A percentile compares a stretch with the other conserved stretches of the same genome.
These are phyloP conservation scores for Cynodonichthys magdalenae DNA, from an alignment of 2,797 vertebrate species.

Conservation along the genomic window DNA sequence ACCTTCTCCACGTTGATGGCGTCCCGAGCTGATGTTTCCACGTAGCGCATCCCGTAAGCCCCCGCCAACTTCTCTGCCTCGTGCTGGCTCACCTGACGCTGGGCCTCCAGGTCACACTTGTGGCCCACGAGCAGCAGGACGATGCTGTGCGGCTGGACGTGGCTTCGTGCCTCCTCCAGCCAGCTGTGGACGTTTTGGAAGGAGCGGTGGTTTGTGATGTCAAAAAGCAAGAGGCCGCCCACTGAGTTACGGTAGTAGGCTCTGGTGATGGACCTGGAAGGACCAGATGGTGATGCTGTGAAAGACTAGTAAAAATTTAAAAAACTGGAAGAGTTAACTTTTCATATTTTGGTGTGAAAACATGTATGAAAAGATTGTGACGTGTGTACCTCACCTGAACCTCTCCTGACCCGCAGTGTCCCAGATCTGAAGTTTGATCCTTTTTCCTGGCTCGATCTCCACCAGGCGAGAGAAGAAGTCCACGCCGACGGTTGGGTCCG, in stretches of 20 bases:
- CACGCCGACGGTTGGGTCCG: constrained; percentile 94
- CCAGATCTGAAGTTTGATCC: constrained; percentile 95
- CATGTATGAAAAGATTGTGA: background rate
- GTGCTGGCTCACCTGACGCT: constrained; percentile 89
- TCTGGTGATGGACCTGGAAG: constrained; percentile 92
- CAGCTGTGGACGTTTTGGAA: constrained; percentile 99
- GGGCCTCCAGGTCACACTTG: constrained; percentile 95
- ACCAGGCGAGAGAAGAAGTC: constrained; percentile 96
- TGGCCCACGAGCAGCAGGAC: constrained; percentile 97
- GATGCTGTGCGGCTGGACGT: constrained; percentile 96
- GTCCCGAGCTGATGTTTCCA: constrained; percentile 90
- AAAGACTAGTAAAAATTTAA: background rate
- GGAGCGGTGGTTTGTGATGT: constrained; percentile 97
- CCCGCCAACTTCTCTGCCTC: constrained; percentile 91
- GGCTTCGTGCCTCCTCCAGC: constrained; percentile 96
- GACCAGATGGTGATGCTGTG: constrained; percentile 24
- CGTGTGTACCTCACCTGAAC: constrained; percentile 81
- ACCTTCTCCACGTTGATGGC: constrained; percentile 92
- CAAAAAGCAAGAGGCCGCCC: constrained; percentile 95
- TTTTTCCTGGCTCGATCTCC: constrained; percentile 94
- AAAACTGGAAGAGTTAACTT: background rate
- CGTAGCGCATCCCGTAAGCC: constrained; percentile 89
- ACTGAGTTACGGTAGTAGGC: constrained; percentile 99
- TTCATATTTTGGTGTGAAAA: no score
- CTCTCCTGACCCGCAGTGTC: constrained; percentile 92